phyloP scores from a whole-genome alignment of 2,888 invertebrate genomes.

The Apantesis nais region DNA sequence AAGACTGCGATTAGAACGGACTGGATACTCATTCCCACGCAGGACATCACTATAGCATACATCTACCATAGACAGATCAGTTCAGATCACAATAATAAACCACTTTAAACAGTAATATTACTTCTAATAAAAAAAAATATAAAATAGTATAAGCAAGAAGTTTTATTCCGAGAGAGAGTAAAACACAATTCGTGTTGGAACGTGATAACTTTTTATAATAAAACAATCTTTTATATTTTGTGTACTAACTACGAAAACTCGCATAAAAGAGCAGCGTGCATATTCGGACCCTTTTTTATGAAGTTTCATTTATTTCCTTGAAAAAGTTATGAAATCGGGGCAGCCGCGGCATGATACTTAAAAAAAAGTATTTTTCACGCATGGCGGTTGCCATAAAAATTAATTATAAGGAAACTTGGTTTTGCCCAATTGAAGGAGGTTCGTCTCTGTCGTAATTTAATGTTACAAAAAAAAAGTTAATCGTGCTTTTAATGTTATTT shows the following conservation, averaged over 20 bases:
- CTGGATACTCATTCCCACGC: neutral
- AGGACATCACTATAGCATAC: neutral
- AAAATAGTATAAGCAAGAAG: neutral
- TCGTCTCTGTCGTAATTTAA: constrained; percentile 28
- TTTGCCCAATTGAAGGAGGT: constrained; percentile 39
- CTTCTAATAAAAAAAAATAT: neutral
- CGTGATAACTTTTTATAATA: constrained; percentile 41
- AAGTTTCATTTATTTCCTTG: constrained; percentile 41
- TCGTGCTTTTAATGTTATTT: constrained; percentile 31
- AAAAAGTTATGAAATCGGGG: constrained; percentile 46
- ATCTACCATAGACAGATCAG: neutral
- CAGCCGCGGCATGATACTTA: constrained; percentile 41
- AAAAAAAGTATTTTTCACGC: constrained; percentile 42
- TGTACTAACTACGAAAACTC: constrained; percentile 46
- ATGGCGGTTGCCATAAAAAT: constrained; percentile 42
- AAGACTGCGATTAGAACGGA: neutral
- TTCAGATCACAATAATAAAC: no score
- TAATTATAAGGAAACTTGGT: constrained; percentile 44
- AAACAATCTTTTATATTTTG: constrained; percentile 47
- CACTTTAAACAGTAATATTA: neutral
- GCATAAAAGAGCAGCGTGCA: constrained; percentile 40
- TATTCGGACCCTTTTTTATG: constrained; percentile 47
- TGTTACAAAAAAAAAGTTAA: constrained; percentile 34
- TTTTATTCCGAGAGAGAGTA: constrained; percentile 5
- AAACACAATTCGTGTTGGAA: constrained; percentile 19